phyloP scores from a whole-genome alignment of 1,140 invertebrate species.

The Dreissena rostriformis region DNA sequence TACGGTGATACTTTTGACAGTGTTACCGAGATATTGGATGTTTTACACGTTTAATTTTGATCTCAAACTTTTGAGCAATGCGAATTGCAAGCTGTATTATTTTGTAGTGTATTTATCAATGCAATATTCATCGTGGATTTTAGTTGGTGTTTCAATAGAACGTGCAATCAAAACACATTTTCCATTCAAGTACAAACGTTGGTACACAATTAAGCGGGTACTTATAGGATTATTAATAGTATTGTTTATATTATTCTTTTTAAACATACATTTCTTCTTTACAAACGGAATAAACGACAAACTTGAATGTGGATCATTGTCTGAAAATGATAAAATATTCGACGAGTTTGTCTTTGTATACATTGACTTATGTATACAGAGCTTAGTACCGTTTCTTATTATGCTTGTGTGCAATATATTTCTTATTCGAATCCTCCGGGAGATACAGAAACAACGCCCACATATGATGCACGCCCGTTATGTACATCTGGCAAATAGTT shows the following conservation, averaged over 20 bases:
- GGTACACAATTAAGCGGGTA: constrained; percentile 47
- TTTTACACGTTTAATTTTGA: constrained; percentile 61
- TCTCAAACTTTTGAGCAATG: constrained; percentile 52
- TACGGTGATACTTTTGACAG: constrained; percentile 61
- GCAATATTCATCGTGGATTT: too few relatives aligned
- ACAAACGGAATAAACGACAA: constrained; percentile 60
- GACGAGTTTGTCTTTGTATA: constrained; percentile 64
- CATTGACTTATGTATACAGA: constrained; percentile 64
- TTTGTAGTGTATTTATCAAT: constrained; percentile 71
- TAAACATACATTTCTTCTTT: constrained; percentile 68
- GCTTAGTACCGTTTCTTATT: constrained; percentile 57
- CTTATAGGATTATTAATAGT: constrained; percentile 35
- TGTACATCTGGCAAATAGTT: constrained; percentile 11
- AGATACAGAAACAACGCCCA: constrained; percentile 17
- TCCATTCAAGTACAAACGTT: too few relatives aligned
- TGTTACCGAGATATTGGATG: constrained; percentile 66
- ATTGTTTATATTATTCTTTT: constrained; percentile 50
- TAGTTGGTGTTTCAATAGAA: too few relatives aligned
- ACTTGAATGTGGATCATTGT: constrained; percentile 29
- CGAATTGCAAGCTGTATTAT: constrained; percentile 65
- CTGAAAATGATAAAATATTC: constrained; percentile 49
- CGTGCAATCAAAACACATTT: too few relatives aligned
- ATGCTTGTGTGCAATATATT: constrained; percentile 64
- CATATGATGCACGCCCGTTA: constrained; percentile 31
- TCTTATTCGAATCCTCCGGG: constrained; percentile 46